These are phyloP conservation scores for Drosophila longiperda DNA, from an alignment of 2,888 invertebrate species.

Conservation along the genomic window DNA sequence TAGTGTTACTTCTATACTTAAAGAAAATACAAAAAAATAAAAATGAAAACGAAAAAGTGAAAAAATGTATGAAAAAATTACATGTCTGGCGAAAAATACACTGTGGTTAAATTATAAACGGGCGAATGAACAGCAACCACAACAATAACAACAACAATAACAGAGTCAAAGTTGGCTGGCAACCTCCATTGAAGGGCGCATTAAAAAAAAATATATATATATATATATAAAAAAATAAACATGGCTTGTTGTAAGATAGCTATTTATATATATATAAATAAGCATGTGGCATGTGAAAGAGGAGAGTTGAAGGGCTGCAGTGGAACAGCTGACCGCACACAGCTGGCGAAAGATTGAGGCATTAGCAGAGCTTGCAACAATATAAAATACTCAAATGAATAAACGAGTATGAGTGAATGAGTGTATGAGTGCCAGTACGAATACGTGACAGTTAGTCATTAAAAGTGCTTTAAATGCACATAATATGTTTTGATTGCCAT, in stretches of 20 bases:
- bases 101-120: slow-evolving; percentile 76
- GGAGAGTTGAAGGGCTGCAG: neutral
- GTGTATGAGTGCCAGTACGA: neutral
- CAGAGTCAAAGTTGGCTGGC: slow-evolving; percentile 25
- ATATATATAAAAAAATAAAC: slow-evolving; percentile 11
- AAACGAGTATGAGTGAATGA: no score
- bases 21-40: slow-evolving; percentile 11
- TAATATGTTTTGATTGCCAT: slow-evolving; percentile 72
- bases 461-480: slow-evolving; percentile 59
- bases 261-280: slow-evolving; percentile 24
- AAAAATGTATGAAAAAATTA: slow-evolving; percentile 52
- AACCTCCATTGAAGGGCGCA: slow-evolving; percentile 72
- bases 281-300: neutral
- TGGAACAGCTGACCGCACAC: slow-evolving; percentile 53
- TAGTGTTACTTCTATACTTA: slow-evolving; percentile 57
- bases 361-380: slow-evolving; percentile 27
- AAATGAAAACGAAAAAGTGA: slow-evolving; percentile 1
- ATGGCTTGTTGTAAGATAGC: slow-evolving; percentile 26
- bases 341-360: slow-evolving; percentile 17
- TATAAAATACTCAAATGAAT: slow-evolving; percentile 8
- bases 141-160: slow-evolving; percentile 30
- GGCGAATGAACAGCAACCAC: slow-evolving; percentile 70
- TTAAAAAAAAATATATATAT: neutral
- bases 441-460: slow-evolving; percentile 55
- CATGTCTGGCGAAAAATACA: slow-evolving; percentile 49